Percentiles rank a stretch among this genome's conserved stretches.
Conservation (phyloP, 2,888 invertebrate genomes). For the Beris chalybata region DNA sequence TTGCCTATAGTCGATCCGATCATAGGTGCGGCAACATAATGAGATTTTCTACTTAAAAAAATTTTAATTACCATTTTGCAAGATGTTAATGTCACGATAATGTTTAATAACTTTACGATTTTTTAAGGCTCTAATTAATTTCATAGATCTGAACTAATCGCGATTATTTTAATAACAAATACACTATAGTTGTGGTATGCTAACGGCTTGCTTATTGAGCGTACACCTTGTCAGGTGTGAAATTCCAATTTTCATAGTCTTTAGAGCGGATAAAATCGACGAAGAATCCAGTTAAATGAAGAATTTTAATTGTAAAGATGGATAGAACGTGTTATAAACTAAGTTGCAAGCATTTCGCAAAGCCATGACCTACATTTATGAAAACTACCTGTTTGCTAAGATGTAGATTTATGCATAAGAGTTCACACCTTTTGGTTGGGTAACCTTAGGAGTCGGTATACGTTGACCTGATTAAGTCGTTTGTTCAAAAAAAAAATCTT, state of each 20-base stretch:
- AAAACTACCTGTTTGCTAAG: too few relatives aligned
- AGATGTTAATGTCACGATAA: slow-evolving; percentile 18
- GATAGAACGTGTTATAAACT: too few relatives aligned
- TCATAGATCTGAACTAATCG: not conserved
- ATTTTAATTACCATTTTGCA: not conserved
- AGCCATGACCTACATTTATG: too few relatives aligned
- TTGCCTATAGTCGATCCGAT: not conserved
- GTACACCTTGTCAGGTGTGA: slow-evolving; percentile 22
- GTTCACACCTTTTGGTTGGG: too few relatives aligned
- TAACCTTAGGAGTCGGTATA: too few relatives aligned
- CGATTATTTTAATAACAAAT: too few relatives aligned
- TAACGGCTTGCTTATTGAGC: slow-evolving; percentile 23
- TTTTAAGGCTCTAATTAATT: slow-evolving; percentile 27
- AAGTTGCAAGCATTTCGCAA: too few relatives aligned
- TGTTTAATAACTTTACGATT: slow-evolving; percentile 15
- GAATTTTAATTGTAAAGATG: not conserved
- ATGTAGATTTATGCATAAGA: too few relatives aligned
- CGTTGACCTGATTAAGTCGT: too few relatives aligned
- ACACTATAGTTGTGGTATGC: slow-evolving; percentile 14
- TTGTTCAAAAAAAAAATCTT: too few relatives aligned
- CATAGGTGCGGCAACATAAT: not conserved
- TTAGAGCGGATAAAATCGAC: slow-evolving; percentile 15
- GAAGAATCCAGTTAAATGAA: slow-evolving; percentile 4
- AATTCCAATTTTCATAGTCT: slow-evolving; percentile 26
- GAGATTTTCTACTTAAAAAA: not conserved